phyloP scores from a whole-genome alignment of 2,888 invertebrate species.

The Acholoe squamosa region DNA sequence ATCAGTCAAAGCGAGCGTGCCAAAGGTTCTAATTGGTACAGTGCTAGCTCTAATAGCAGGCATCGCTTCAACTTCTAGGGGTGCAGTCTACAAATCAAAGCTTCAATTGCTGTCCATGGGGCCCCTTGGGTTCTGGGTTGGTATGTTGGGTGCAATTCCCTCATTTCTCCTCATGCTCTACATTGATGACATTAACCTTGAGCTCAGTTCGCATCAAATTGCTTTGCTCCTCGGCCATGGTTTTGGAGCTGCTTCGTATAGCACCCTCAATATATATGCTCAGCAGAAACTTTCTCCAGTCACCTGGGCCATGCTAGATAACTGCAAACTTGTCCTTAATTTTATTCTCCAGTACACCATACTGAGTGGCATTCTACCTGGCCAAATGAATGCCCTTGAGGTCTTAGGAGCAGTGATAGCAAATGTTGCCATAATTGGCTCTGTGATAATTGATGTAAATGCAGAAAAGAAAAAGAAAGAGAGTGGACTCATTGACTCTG shows the following conservation, averaged over 20 bases:
- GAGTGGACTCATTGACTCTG: too few species aligned
- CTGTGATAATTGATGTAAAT: neutral
- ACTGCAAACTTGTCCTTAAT: conserved; percentile 19
- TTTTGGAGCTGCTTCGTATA: neutral
- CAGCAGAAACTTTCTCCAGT: conserved; percentile 42
- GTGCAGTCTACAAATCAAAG: conserved; percentile 17
- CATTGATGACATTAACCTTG: neutral
- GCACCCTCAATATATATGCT: conserved; percentile 18
- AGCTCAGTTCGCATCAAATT: neutral
- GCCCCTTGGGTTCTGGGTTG: conserved; percentile 14
- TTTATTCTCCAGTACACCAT: conserved; percentile 26
- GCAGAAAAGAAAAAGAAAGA: neutral
- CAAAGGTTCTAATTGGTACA: neutral
- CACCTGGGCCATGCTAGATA: conserved; percentile 39
- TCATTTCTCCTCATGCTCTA: neutral
- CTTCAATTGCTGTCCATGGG: neutral
- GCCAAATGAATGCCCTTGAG: neutral
- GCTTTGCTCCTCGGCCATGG: neutral
- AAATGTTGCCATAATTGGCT: neutral
- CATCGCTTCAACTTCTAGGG: neutral
- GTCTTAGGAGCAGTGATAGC: neutral
- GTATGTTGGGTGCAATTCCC: neutral
- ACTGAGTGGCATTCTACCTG: neutral
- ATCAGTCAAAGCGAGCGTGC: too few species aligned
- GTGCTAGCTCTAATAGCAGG: neutral